Conservation (phyloP, 2,113 vertebrate species). For the Phyllostomus discolor region DNA sequence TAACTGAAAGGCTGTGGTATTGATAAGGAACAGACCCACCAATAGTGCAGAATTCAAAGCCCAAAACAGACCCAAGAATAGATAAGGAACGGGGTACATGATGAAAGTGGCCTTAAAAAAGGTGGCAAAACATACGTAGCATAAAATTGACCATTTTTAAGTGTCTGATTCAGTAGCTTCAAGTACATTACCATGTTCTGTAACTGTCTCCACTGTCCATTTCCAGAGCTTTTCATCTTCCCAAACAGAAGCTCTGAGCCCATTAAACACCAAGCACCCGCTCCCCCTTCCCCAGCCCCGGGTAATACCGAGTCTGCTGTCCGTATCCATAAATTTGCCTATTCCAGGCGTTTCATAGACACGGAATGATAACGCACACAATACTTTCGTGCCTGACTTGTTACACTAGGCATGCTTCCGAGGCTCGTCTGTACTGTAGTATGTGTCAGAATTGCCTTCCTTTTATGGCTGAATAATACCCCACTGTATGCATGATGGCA, state of each 20-base stretch:
- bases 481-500: background rate
- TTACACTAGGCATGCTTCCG: background rate
- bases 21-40: background rate
- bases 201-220: background rate
- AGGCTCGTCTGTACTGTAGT: background rate
- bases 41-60: background rate
- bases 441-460: background rate
- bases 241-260: background rate
- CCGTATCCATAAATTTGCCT: background rate
- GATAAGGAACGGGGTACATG: accelerated
- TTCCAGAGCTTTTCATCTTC: background rate
- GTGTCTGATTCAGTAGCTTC: background rate
- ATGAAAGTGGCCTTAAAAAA: background rate
- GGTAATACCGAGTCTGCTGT: background rate
- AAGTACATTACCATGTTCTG: background rate
- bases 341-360: background rate
- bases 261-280: background rate
- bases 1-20: background rate
- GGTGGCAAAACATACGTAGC: background rate
- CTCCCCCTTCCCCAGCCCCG: background rate
- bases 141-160: background rate
- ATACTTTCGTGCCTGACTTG: background rate
- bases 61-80: background rate
- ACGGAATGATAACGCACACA: background rate
- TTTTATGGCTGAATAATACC: background rate